Conservation (phyloP, 2,888 invertebrate genomes). For the Ferdinandea cuprea region DNA sequence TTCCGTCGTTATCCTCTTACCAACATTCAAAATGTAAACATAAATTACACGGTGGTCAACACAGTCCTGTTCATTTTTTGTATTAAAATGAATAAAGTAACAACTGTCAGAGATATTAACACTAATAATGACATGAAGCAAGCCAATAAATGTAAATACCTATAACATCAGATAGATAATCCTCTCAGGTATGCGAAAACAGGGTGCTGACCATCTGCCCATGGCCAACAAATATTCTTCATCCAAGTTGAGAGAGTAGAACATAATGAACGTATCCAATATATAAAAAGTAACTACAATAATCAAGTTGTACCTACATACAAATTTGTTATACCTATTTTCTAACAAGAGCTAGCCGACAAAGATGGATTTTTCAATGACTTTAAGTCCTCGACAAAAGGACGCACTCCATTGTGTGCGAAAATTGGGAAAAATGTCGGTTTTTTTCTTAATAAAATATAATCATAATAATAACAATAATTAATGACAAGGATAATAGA, state of each 20-base stretch:
- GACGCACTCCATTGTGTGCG: conserved; percentile 18
- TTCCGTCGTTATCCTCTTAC: conserved; percentile 12
- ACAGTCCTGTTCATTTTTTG: conserved; percentile 15
- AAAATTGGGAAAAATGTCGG: conserved; percentile 17
- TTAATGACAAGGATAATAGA: conserved; percentile 75
- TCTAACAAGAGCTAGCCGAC: conserved; percentile 40
- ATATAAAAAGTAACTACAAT: conserved; percentile 22
- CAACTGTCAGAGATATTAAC: conserved; percentile 65
- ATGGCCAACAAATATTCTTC: conserved; percentile 12
- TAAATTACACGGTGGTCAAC: conserved; percentile 58
- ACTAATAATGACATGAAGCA: conserved; percentile 66
- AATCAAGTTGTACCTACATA: conserved; percentile 21
- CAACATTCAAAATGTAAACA: conserved; percentile 35
- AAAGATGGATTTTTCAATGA: conserved; percentile 33
- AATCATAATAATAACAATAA: conserved; percentile 71
- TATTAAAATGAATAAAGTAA: conserved; percentile 31
- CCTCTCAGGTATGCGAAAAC: conserved; percentile 25
- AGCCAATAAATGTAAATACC: conserved; percentile 67
- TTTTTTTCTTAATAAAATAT: conserved; percentile 39
- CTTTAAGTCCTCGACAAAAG: conserved; percentile 22
- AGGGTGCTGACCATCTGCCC: conserved; percentile 43
- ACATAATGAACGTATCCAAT: conserved; percentile 5
- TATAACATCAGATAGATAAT: conserved; percentile 58
- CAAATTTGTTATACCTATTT: conserved; percentile 10
- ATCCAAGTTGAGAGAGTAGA: conserved; percentile 6